These are phyloP conservation scores for Plecotus auritus DNA, from an alignment of 2,113 vertebrate species.

Conservation along the genomic window DNA sequence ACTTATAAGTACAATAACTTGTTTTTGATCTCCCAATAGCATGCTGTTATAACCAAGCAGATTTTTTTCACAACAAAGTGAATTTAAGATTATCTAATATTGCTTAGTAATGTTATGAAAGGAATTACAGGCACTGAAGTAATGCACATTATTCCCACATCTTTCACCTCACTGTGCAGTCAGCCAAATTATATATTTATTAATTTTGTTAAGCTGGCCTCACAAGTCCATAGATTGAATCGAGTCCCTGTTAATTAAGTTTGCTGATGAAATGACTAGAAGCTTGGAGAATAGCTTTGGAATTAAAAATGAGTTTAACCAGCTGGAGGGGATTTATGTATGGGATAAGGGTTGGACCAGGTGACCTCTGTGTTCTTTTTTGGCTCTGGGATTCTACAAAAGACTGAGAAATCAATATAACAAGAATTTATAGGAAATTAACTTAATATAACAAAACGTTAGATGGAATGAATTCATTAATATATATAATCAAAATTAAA, in stretches of 20 bases:
- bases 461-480: background rate
- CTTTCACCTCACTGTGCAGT: constrained; percentile 63
- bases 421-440: constrained; percentile 11
- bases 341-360: constrained; percentile 25
- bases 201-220: constrained; percentile 72
- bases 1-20: background rate
- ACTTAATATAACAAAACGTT: constrained; percentile 16
- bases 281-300: constrained; percentile 64
- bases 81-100: constrained; percentile 61
- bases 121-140: constrained; percentile 30
- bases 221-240: constrained; percentile 71
- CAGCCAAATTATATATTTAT: constrained; percentile 75
- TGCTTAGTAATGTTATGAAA: constrained; percentile 56
- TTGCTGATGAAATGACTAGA: constrained; percentile 73
- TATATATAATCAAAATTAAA: constrained; percentile 1
- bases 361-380: constrained; percentile 59
- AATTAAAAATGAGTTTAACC: constrained; percentile 73
- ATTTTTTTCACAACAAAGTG: constrained; percentile 25
- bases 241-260: constrained; percentile 71
- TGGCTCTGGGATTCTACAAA: constrained; percentile 18
- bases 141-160: constrained; percentile 45
- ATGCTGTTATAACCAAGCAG: background rate
- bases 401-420: constrained; percentile 30
- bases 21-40: constrained; percentile 25
- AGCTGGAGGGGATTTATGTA: constrained; percentile 66